phyloP scores from a whole-genome alignment of 2,113 vertebrate species.

The Daubentonia madagascariensis region DNA sequence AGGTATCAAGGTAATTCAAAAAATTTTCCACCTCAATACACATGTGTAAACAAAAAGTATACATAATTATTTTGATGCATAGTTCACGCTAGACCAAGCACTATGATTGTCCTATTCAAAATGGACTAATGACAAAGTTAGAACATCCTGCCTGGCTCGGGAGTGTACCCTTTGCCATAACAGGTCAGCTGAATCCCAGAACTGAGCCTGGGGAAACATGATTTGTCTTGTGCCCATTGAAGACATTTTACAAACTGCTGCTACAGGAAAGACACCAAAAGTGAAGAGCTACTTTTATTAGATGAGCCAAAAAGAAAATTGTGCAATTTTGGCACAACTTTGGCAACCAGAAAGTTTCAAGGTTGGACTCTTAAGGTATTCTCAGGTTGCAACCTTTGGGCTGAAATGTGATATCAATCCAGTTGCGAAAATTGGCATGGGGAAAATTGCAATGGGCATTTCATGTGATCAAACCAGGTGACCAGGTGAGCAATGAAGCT shows the following conservation, averaged over 20 bases:
- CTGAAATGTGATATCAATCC: constrained; percentile 22
- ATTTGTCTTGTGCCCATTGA: not conserved
- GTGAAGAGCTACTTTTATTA: not conserved
- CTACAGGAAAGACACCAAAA: not conserved
- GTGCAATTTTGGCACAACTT: not conserved
- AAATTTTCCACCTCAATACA: not conserved
- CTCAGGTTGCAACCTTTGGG: not conserved
- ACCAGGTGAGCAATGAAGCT: constrained; percentile 26
- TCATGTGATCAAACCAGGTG: constrained; percentile 31
- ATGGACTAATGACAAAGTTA: not conserved
- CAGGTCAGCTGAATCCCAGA: constrained; percentile 8
- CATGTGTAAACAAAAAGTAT: constrained; percentile 25
- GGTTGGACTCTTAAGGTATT: not conserved
- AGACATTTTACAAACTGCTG: not conserved
- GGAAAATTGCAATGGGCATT: not conserved
- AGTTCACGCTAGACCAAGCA: not conserved
- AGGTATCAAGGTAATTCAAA: constrained; percentile 37
- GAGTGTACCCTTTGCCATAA: not conserved
- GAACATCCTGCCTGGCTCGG: not conserved
- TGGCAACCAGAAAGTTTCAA: not conserved
- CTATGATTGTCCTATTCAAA: not conserved
- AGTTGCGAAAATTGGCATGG: not conserved
- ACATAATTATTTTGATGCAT: constrained; percentile 9
- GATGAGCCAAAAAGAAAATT: not conserved
- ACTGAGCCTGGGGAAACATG: not conserved